Base-by-base conservation (phyloP, 2,113 vertebrate species). In the Lampris incognitus region DNA sequence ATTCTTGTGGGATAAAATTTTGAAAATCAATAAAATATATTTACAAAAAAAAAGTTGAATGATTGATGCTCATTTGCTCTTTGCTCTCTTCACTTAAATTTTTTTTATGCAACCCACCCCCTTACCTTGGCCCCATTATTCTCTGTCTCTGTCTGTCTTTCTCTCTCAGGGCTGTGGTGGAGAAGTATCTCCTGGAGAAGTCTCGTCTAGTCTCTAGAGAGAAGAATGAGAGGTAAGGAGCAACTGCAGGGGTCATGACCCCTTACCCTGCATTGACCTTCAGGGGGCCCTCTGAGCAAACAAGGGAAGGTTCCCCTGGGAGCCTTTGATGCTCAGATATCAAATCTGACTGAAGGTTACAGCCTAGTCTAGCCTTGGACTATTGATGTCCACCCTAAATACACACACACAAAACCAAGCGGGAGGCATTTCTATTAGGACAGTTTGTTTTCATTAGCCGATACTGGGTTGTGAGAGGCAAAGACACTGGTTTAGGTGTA, bases 121-220 rank as follows among this genome's bases (percentile, higher is more conserved):
- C 4, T 6, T 49, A 9, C 10, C 39, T 52, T 41, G 44, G 1
- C 3, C 9, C 42, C 2, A 36, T 38, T 60, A 42, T 41, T 60
- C 48, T 61, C 11, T 8, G 66, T 55, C 9, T 46, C 64, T 48
- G 42, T 58, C 62, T 56, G 2, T 54, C 42, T 60, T 9, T 49
- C 6, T 70, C 9, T 44, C 50, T 48, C 51, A 99, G 98, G 84
- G 98, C 98, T 46, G 96, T 99, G 56, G 98, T 99, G 63, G 98
- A 99, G 92, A 99, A 99, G 81, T 99, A 99, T 78, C 94, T 99
- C 86, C 96, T 99, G 86, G 98, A 99, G 90, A 99, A 99, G 88
- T 99, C 97, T 83, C 97, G 97, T 3, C 92, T 99, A 70, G 98
- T 99, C 58, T 99, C 98, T 84, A 95, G 95, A 89, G 98, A 96